These are phyloP conservation scores for Phataginus tricuspis DNA, from an alignment of 2,797 vertebrate species.

Conservation along the genomic window DNA sequence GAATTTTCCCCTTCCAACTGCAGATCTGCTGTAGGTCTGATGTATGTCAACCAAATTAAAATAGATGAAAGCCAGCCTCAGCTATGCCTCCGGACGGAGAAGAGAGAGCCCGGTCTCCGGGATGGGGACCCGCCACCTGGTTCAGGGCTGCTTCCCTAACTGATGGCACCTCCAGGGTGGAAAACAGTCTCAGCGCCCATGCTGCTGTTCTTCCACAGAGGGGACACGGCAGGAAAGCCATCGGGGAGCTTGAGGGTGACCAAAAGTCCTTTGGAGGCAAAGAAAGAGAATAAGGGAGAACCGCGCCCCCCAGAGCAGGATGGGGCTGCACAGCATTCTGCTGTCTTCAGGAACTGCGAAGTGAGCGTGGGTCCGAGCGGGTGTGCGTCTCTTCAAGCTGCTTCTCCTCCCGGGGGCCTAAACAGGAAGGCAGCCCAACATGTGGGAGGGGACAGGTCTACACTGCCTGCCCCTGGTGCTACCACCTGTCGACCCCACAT, in stretches of 20 bases:
- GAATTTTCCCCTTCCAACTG: conserved; percentile 65
- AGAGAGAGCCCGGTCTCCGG: neutral
- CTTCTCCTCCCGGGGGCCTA: neutral
- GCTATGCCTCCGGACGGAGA: neutral
- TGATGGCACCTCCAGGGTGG: neutral
- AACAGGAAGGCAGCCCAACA: fast-evolving
- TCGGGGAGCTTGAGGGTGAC: neutral
- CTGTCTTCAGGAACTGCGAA: fast-evolving
- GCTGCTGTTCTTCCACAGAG: fast-evolving
- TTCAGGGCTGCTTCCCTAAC: neutral
- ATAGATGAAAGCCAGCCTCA: neutral
- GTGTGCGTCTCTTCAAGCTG: fast-evolving
- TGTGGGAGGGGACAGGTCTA: fast-evolving
- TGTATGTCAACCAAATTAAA: conserved; percentile 71
- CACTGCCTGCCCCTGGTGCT: fast-evolving
- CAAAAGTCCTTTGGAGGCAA: neutral
- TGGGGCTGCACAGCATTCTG: fast-evolving
- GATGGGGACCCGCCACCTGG: neutral
- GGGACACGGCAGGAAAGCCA: neutral
- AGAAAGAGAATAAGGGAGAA: neutral
- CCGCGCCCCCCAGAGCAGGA: fast-evolving
- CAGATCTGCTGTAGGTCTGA: conserved; percentile 72
- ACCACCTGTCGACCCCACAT: fast-evolving
- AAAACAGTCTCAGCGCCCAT: fast-evolving
- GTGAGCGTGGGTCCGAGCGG: fast-evolving